Conservation (phyloP, 2,888 invertebrate species). For the Pollenia amentaria region DNA sequence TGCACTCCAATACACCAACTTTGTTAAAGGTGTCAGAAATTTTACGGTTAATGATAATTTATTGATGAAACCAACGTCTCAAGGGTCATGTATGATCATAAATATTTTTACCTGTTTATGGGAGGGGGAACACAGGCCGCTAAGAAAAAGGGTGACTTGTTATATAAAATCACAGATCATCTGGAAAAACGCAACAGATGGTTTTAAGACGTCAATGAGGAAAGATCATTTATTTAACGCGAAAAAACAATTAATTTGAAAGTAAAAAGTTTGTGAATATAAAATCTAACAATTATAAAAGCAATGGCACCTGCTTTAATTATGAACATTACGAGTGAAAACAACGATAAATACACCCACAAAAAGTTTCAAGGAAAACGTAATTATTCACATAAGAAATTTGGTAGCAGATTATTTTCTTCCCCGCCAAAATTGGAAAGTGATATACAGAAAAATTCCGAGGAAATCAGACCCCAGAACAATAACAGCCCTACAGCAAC, state of each 20-base stretch:
- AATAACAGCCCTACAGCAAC: background rate
- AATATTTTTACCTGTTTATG: constrained; percentile 30
- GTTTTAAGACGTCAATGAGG: constrained; percentile 57
- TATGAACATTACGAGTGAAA: constrained; percentile 3
- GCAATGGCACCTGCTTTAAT: constrained; percentile 32
- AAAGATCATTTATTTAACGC: constrained; percentile 20
- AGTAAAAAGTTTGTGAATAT: background rate
- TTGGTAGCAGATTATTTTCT: constrained; percentile 12
- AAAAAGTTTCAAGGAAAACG: constrained; percentile 46
- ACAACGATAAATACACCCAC: constrained; percentile 30
- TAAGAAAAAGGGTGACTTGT: constrained; percentile 28
- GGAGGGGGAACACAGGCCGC: constrained; percentile 16
- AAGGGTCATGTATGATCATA: constrained; percentile 12
- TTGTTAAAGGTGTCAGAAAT: constrained; percentile 50
- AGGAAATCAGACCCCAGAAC: background rate
- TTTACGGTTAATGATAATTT: constrained; percentile 64
- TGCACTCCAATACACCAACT: background rate
- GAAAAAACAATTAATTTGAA: background rate
- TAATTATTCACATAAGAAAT: constrained; percentile 57
- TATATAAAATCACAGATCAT: constrained; percentile 55
- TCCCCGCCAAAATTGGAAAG: background rate
- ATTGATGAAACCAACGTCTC: constrained; percentile 33
- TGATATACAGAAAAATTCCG: background rate
- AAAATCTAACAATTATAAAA: background rate
- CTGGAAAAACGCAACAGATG: constrained; percentile 40